Conservation (phyloP, 2,113 vertebrate species). For the Pongo abelii region DNA sequence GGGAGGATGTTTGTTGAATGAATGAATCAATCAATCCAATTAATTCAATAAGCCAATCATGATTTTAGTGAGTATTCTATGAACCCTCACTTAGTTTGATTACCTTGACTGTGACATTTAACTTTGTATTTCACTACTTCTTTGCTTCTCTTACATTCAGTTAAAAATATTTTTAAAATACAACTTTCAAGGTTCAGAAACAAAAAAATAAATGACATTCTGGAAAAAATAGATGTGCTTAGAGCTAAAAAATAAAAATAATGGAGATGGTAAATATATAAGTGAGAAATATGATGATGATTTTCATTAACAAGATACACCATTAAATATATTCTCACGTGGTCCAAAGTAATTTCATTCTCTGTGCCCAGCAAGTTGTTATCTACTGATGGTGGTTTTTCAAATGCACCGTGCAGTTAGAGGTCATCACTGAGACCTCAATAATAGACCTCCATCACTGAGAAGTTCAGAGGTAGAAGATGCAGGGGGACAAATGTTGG, state of each 20-base stretch:
- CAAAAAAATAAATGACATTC: not conserved
- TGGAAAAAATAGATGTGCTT: not conserved
- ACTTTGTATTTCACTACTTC: not conserved
- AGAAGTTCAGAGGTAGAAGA: not conserved
- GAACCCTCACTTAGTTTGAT: not conserved
- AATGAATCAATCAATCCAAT: not conserved
- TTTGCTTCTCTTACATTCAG: not conserved
- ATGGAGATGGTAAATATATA: not conserved
- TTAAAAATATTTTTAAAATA: constrained; percentile 21
- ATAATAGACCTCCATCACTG: not conserved
- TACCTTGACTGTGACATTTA: not conserved
- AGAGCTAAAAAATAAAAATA: not conserved
- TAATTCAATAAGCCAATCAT: not conserved
- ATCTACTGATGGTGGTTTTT: not conserved
- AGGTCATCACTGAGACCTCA: not conserved
- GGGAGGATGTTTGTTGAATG: not conserved
- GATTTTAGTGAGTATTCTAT: not conserved
- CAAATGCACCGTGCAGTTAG: not conserved
- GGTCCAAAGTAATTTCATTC: not conserved
- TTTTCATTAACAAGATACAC: constrained; percentile 19
- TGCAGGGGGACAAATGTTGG: not conserved
- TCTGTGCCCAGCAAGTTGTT: fast-evolving
- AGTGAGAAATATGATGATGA: constrained; percentile 46
- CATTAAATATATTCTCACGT: not conserved
- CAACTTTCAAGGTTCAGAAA: not conserved